These are phyloP conservation scores for Astropecten irregularis DNA, from an alignment of 53 echinoderm and acorn worm genomes.

Conservation along the genomic window DNA sequence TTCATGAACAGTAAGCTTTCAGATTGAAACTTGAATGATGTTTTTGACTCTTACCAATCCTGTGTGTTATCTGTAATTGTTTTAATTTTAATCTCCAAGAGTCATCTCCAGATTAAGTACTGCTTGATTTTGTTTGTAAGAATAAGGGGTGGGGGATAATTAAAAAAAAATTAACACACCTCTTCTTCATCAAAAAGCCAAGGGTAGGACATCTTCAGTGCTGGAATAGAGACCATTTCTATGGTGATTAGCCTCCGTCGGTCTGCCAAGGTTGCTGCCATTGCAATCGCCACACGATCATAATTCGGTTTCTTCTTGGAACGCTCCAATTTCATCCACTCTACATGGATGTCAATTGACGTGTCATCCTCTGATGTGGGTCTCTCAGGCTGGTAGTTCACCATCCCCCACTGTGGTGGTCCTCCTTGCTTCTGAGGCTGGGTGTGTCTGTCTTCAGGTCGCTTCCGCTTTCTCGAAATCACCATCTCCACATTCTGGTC, in stretches of 20 bases:
- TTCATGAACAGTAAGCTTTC: no score
- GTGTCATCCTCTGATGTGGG: constrained; percentile 46
- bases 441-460: not conserved
- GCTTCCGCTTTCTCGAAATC: constrained; percentile 27
- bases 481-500: constrained; percentile 19
- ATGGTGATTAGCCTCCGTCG: constrained; percentile 12
- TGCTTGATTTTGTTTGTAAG: not conserved
- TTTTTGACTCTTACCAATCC: no score
- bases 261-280: constrained; percentile 26
- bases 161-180: constrained; percentile 27
- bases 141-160: not conserved
- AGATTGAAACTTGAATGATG: no score
- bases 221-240: not conserved
- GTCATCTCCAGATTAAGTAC: no score
- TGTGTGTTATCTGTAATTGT: no score
- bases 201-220: constrained; percentile 22
- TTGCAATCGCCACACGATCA: constrained; percentile 6
- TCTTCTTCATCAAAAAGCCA: constrained; percentile 59
- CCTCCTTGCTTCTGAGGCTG: not conserved
- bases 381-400: constrained; percentile 15
- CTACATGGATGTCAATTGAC: not conserved
- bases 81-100: no score
- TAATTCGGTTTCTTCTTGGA: constrained; percentile 53
- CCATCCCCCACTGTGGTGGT: constrained; percentile 51
- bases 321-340: constrained; percentile 34